phyloP scores from a whole-genome alignment of 1,140 invertebrate genomes.

The Calephelis nemesis region DNA sequence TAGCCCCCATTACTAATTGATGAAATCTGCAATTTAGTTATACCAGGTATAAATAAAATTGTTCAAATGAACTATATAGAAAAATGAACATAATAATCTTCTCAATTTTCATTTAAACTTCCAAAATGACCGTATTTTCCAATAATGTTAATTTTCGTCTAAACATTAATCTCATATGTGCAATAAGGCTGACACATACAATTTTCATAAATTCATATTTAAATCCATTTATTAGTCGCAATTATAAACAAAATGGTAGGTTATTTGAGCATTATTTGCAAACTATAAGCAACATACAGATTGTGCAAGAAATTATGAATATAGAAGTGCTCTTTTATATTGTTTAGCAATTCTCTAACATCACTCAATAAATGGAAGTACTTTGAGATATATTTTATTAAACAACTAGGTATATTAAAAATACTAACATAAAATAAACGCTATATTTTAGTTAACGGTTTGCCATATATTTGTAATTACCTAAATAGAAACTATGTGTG shows the following conservation, averaged over 20 bases:
- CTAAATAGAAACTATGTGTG: background rate
- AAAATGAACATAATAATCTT: too few relatives aligned
- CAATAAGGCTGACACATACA: constrained; percentile 16
- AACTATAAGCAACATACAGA: constrained; percentile 21
- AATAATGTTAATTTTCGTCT: too few relatives aligned
- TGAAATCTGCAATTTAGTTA: too few relatives aligned
- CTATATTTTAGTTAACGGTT: background rate
- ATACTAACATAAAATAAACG: constrained; percentile 8
- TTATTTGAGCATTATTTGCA: constrained; percentile 23
- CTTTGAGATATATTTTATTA: constrained; percentile 20
- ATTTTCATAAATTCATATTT: constrained; percentile 13
- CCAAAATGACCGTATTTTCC: too few relatives aligned
- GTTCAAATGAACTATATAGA: too few relatives aligned
- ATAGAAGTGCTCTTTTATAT: constrained; percentile 13
- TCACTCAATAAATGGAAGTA: constrained; percentile 23
- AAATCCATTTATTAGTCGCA: constrained; percentile 6
- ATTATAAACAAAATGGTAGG: constrained; percentile 3
- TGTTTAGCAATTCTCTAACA: constrained; percentile 10
- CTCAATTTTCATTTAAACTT: too few relatives aligned
- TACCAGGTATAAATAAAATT: too few relatives aligned
- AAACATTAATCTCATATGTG: background rate
- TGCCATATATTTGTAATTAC: background rate
- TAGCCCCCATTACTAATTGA: too few relatives aligned
- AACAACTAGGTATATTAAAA: constrained; percentile 10
- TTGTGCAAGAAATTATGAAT: constrained; percentile 15